Conservation (phyloP, 1,140 invertebrate species). For the Tetramorium parvispinum region DNA sequence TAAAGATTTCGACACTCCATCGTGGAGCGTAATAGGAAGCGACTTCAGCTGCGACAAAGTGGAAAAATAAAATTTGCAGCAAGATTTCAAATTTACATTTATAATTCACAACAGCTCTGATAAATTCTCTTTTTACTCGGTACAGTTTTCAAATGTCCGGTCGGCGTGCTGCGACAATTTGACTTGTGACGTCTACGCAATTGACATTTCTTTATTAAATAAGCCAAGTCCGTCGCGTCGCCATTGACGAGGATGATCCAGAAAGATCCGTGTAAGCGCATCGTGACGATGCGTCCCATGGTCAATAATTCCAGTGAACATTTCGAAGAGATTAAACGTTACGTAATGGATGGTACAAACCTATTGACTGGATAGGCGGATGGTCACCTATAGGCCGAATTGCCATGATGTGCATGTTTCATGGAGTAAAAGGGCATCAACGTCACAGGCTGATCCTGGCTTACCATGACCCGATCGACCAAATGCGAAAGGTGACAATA, state of each 20-base stretch:
- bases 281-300: background rate
- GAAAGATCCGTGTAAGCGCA: background rate
- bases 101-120: background rate
- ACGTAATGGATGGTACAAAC: constrained; percentile 43
- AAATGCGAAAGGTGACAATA: constrained; percentile 33
- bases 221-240: background rate
- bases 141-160: background rate
- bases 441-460: constrained; percentile 33
- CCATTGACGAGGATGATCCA: background rate
- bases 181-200: background rate
- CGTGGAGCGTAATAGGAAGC: background rate
- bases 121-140: no score
- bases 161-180: background rate
- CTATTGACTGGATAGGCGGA: constrained; percentile 35
- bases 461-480: constrained; percentile 24
- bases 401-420: constrained; percentile 38
- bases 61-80: background rate
- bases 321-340: constrained; percentile 58
- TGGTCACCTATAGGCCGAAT: constrained; percentile 2
- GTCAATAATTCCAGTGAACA: constrained; percentile 37
- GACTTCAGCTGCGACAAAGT: no score
- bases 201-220: constrained; percentile 3
- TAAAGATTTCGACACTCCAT: background rate
- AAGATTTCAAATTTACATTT: constrained; percentile 2
- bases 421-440: constrained; percentile 34